These are phyloP conservation scores for Semaprochilodus insignis DNA, from an alignment of 2,797 vertebrate species.

Conservation along the genomic window DNA sequence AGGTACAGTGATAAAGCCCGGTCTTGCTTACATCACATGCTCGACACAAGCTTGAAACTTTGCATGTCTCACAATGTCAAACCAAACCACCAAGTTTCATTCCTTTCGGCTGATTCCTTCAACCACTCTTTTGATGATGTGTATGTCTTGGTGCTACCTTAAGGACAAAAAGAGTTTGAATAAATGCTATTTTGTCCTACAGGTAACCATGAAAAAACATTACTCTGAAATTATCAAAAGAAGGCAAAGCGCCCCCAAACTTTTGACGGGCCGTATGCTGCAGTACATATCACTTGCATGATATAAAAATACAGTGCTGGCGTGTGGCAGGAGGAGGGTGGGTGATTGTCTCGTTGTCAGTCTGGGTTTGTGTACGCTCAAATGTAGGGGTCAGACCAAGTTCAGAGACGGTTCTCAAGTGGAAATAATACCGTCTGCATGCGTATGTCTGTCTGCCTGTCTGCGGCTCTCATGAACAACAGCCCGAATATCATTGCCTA, in stretches of 20 bases:
- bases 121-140: too few relatives aligned
- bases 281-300: conserved; percentile 46
- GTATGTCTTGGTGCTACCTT: too few relatives aligned
- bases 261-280: neutral
- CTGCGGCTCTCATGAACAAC: conserved; percentile 26
- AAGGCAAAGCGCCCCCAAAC: neutral
- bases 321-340: conserved; percentile 20
- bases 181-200: too few relatives aligned
- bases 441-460: conserved; percentile 23
- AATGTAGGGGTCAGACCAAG: conserved; percentile 55
- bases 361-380: conserved; percentile 46
- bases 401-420: conserved; percentile 52
- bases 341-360: conserved; percentile 43
- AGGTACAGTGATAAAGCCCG: too few relatives aligned
- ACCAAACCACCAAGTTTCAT: too few relatives aligned
- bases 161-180: too few relatives aligned
- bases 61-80: too few relatives aligned
- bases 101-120: too few relatives aligned
- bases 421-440: conserved; percentile 54
- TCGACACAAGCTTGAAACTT: too few relatives aligned
- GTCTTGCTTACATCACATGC: too few relatives aligned
- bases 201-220: neutral
- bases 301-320: conserved; percentile 39
- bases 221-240: neutral
- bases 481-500: conserved; percentile 25